A percentile compares a stretch with the other conserved stretches of the same genome.
phyloP scores from a whole-genome alignment of 2,113 vertebrate species.

The Procavia capensis region DNA sequence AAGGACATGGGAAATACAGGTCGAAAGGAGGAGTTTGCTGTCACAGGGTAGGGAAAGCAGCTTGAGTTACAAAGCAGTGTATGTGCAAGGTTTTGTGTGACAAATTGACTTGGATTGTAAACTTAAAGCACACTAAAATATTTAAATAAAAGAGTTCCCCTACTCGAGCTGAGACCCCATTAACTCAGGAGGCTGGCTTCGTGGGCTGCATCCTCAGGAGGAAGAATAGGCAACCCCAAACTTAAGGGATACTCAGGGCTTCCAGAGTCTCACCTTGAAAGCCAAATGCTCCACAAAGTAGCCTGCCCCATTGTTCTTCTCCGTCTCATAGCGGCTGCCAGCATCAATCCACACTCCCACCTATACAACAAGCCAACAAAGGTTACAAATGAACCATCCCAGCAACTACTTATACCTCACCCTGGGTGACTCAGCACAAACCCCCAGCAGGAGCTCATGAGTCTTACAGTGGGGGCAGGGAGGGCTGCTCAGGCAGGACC shows the following conservation, averaged over 20 bases:
- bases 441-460: not conserved
- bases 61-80: no score
- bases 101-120: no score
- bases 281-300: conserved; percentile 97
- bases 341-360: conserved; percentile 94
- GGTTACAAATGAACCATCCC: not conserved
- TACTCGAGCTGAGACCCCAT: not conserved
- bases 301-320: conserved; percentile 93
- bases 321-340: conserved; percentile 94
- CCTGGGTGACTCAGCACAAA: not conserved
- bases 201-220: not conserved
- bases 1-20: no score
- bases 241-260: not conserved
- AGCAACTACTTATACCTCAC: not conserved
- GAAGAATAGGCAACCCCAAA: not conserved
- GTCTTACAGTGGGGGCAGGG: not conserved
- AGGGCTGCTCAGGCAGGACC: not conserved
- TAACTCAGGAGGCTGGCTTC: not conserved
- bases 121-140: no score
- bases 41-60: no score
- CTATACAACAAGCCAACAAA: conserved; percentile 82
- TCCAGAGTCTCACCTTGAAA: conserved; percentile 91
- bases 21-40: no score
- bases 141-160: no score
- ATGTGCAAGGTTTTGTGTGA: no score